phyloP scores from a whole-genome alignment of 2,113 vertebrate species.

The Grantiella picta region DNA sequence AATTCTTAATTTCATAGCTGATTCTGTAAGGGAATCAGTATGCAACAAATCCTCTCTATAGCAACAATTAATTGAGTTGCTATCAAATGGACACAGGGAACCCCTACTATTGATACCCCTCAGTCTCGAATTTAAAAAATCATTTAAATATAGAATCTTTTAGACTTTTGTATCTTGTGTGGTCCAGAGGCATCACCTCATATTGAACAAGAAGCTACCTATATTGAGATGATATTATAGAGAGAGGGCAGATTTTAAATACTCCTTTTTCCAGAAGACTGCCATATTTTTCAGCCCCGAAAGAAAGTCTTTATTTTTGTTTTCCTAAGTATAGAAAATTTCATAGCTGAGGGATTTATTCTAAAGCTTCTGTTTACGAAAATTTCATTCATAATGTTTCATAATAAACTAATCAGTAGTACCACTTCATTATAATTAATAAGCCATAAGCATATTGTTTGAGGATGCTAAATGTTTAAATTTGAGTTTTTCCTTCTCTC shows the following conservation, averaged over 20 bases:
- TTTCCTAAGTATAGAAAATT: neutral
- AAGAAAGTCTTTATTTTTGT: neutral
- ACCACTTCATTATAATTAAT: constrained; percentile 29
- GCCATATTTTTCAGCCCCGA: neutral
- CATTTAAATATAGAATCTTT: neutral
- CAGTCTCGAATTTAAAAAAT: fast-evolving
- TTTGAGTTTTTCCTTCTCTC: neutral
- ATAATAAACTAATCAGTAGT: constrained; percentile 28
- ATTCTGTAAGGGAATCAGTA: neutral
- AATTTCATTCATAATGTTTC: neutral
- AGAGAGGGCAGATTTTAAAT: neutral
- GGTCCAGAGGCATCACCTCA: neutral
- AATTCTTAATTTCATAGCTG: neutral
- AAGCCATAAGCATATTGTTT: constrained; percentile 36
- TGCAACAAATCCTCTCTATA: neutral
- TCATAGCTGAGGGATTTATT: neutral
- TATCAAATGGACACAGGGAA: neutral
- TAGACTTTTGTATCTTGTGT: neutral
- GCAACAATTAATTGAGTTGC: neutral
- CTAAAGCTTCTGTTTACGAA: neutral
- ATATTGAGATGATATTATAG: neutral
- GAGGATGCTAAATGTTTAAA: neutral
- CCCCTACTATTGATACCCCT: neutral
- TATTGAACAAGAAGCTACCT: neutral
- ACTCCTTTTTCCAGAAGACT: neutral